Base-by-base conservation (phyloP, 1,140 invertebrate species). In the Drosophila paulistorum region DNA sequence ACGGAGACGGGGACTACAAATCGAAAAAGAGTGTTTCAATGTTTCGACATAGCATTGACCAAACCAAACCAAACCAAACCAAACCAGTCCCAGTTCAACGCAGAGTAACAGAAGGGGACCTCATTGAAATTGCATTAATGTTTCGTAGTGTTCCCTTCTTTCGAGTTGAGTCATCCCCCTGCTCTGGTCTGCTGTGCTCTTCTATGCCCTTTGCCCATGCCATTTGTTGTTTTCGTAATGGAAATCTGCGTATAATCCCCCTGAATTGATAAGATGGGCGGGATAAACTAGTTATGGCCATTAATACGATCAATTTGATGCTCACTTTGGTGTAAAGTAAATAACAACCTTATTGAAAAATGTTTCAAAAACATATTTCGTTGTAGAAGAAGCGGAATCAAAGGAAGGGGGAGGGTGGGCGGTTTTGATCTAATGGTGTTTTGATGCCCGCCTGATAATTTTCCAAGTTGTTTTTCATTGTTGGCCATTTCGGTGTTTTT, bases 221-320 rank as follows among this genome's bases (percentile, higher is more conserved):
- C 59, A 70, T 13, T 61, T 59, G 42, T 63, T 66, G 37, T 63
- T 51, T 51, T 51, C 45, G 54, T 91, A 91, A 91, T 91, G 86
- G 90, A 91, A 91, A 91, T 91, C 90, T 85, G 81, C 78, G 81
- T 81, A 89, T 91, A 91, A 91, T 91, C 86, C 84, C 51, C 68
- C n/a, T 42, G 73, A 90, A 81, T 80, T 90, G 90, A 91, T 81
- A 75, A 80, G 76, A 77, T 83, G 89, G 90, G 90, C 87, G 89
- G 90, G 74, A 91, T 91, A 90, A 91, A 91, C 90, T 91, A 91
- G 90, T 91, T 91, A 91, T 85, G 80, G 82, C 78, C 91, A 91
- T 91, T 91, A 91, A 91, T 91, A 87, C 89, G 89, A 91, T 91
- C 90, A 91, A 91, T 91, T 91, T 91, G 85, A 82, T 91, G 89